These are phyloP conservation scores for Epistrophe grossulariae DNA, from an alignment of 2,888 invertebrate genomes.

Conservation along the genomic window DNA sequence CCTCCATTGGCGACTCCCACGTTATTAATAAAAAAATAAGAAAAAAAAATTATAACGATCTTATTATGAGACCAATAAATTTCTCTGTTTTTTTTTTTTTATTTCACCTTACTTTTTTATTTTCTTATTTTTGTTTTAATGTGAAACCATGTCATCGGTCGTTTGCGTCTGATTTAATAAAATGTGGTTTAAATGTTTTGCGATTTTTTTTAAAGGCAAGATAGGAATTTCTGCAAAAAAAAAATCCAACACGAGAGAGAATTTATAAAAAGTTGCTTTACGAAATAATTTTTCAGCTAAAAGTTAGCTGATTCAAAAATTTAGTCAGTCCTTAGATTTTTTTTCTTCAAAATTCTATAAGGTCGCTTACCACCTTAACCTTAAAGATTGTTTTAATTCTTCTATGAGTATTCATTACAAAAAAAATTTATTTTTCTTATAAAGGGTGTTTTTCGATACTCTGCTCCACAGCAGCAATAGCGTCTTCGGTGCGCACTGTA, in stretches of 20 bases:
- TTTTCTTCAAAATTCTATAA: too few relatives aligned
- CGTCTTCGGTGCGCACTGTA: too few relatives aligned
- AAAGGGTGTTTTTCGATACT: too few relatives aligned
- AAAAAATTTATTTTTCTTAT: too few relatives aligned
- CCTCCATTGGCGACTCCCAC: constrained; percentile 38
- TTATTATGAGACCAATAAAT: constrained; percentile 42
- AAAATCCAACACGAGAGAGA: neutral
- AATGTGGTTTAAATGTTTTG: constrained; percentile 41
- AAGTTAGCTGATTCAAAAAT: too few relatives aligned
- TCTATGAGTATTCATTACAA: too few relatives aligned
- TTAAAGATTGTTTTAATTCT: too few relatives aligned
- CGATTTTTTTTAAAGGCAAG: neutral
- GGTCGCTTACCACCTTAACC: too few relatives aligned
- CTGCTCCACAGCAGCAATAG: too few relatives aligned
- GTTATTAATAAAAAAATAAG: constrained; percentile 36
- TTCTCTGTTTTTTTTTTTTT: neutral
- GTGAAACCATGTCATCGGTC: constrained; percentile 14
- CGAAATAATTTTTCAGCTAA: too few relatives aligned
- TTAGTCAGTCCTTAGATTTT: too few relatives aligned
- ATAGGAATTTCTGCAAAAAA: neutral
- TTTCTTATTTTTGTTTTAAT: neutral
- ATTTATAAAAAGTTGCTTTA: neutral
- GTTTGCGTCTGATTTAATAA: constrained; percentile 37
- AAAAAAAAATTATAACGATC: constrained; percentile 64
- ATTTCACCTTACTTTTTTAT: constrained; percentile 6